Evolutionary conservation across 2,113 vertebrate species (phyloP).

Genomic region (Balaeniceps rex): DNA sequence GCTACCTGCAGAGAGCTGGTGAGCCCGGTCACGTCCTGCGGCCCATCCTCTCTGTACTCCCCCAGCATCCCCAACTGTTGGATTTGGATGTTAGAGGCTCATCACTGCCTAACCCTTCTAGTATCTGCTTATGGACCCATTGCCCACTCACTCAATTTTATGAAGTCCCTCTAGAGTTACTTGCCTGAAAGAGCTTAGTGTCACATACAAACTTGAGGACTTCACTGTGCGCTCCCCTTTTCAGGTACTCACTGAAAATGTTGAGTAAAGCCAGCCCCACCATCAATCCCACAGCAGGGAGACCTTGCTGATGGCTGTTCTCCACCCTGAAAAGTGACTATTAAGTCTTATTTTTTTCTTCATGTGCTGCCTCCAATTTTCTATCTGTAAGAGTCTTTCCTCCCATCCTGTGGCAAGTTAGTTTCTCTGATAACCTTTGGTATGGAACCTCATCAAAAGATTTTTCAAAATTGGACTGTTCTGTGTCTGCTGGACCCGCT

Average conservation of each 20-base stretch:
- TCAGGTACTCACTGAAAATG: not conserved
- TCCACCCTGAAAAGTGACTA: not conserved
- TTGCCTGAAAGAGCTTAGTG: not conserved
- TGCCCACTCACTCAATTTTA: not conserved
- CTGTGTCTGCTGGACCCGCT: not conserved
- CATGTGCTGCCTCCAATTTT: not conserved
- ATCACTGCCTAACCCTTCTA: not conserved
- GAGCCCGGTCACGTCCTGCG: not conserved
- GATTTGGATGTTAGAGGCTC: not conserved
- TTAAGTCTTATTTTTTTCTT: not conserved
- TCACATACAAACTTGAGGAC: not conserved
- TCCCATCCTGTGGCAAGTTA: not conserved
- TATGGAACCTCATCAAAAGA: not conserved
- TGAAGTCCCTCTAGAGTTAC: not conserved
- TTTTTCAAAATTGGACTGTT: not conserved
- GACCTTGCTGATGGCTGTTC: not conserved
- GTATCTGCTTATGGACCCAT: not conserved
- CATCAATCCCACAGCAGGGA: not conserved
- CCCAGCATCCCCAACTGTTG: not conserved
- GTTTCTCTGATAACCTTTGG: not conserved
- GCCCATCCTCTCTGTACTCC: not conserved
- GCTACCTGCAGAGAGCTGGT: not conserved
- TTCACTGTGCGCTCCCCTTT: not conserved
- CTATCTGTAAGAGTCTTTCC: not conserved
- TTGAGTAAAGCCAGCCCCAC: not conserved